A percentile compares a stretch with the other conserved stretches of the same genome.
These are phyloP conservation scores for Cygnus atratus DNA, from an alignment of 2,113 vertebrate genomes.

Conservation along the genomic window DNA sequence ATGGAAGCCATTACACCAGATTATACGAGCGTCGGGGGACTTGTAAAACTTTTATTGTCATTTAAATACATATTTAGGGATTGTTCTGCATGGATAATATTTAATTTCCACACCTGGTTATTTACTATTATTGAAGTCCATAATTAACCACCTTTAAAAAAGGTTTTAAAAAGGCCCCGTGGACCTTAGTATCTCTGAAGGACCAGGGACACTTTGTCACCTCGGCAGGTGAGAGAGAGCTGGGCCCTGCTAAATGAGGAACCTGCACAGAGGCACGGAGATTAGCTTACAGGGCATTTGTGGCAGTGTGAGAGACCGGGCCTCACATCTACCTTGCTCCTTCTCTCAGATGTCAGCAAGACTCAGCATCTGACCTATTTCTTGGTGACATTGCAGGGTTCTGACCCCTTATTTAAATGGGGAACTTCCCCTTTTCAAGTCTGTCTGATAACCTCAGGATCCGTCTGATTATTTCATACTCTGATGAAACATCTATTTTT, in stretches of 20 bases:
- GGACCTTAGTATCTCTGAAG: constrained; percentile 29
- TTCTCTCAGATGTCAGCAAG: background rate
- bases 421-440: background rate
- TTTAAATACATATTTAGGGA: constrained; percentile 50
- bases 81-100: constrained; percentile 13
- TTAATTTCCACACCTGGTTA: constrained; percentile 61
- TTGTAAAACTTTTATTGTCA: constrained; percentile 53
- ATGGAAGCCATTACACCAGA: background rate
- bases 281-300: rapidly evolving
- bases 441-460: background rate
- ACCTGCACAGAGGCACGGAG: rapidly evolving
- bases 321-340: background rate
- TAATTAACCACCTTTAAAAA: constrained; percentile 54
- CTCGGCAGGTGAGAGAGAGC: background rate
- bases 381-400: background rate
- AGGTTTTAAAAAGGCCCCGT: background rate
- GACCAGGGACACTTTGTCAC: background rate
- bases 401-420: background rate
- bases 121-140: constrained; percentile 53
- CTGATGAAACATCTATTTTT: background rate
- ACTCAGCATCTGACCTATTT: rapidly evolving
- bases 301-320: rapidly evolving
- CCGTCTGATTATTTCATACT: background rate
- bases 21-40: background rate
- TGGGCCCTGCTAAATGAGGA: background rate